A percentile compares a stretch with the other conserved stretches of the same genome.
phyloP scores from a whole-genome alignment of 2,888 invertebrate species.

The Heteromurus nitidus region DNA sequence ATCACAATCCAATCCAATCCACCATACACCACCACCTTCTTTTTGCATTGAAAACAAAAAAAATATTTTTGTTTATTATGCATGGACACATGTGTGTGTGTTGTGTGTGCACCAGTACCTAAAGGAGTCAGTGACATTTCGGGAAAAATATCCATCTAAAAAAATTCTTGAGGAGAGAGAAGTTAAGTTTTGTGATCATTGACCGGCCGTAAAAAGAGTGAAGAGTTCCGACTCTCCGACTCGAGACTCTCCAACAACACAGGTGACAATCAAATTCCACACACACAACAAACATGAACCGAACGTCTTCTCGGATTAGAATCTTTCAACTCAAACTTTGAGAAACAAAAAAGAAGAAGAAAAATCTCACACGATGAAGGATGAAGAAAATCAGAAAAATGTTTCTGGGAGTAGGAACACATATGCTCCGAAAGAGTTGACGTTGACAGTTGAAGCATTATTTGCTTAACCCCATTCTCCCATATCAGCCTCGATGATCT shows the following conservation, averaged over 20 bases:
- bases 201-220: constrained; percentile 16
- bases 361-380: too few species aligned
- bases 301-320: too few species aligned
- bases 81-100: neutral
- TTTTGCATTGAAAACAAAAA: neutral
- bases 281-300: too few species aligned
- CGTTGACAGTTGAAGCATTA: constrained; percentile 50
- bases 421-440: neutral
- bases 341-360: too few species aligned
- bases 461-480: constrained; percentile 59
- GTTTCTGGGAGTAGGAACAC: too few species aligned
- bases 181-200: constrained; percentile 48
- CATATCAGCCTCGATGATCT: constrained; percentile 28
- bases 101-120: neutral
- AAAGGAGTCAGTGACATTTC: constrained; percentile 56
- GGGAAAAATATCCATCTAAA: neutral
- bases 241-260: constrained; percentile 1
- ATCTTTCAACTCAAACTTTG: too few species aligned
- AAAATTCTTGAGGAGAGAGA: too few species aligned
- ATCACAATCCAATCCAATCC: too few species aligned
- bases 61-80: neutral
- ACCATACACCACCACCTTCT: neutral
- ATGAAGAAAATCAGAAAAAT: too few species aligned
- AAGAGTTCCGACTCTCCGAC: too few species aligned
- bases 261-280: constrained; percentile 45